Base-by-base conservation (phyloP, 2,888 invertebrate species). In the Pseudanteris insignis region DNA sequence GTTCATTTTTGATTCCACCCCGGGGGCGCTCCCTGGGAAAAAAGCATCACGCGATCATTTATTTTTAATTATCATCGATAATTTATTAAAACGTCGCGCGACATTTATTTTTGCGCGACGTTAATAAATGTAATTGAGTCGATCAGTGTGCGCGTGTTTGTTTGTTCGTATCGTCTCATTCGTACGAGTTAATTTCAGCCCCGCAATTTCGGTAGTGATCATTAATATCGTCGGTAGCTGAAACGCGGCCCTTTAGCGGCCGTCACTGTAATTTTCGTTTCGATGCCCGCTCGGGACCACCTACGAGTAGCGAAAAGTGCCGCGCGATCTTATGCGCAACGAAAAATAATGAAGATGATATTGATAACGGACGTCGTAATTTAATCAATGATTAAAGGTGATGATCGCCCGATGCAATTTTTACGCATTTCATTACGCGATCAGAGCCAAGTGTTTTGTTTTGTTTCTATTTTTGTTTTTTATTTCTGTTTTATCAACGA, bases 241-340 rank as follows among this genome's bases (percentile, higher is more conserved):
- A 59, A 71, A 70, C 67, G 65, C 69, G 60, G 70, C 65, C 67
- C 69, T 67, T 73, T 74, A 75, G 75, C 74, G 69, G 65, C 69
- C 70, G 69, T 71, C 73, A 73, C 71, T 75, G 77, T 76, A 78
- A 77, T 78, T 78, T 77, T 78, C 76, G 78, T 78, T 78, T 78
- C 76, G 77, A 78, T 76, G 76, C 72, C 70, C 74, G 67, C 72
- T 71, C 58, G 69, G 65, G 78, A 78, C 78, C 78, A 78, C 78
- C 78, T 77, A 78, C 77, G 73, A 75, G 71, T 26, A 67, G 66
- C 65, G 65, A 67, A 61, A 65, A 64, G 41, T 10, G 33, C 36
- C 43, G 44, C 50, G 18, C 43, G 6, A 9, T 58, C 30, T n/a
- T 21, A 44, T n/a, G 43, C 21, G 29, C 32, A 46, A 33, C 9